Base-by-base conservation (phyloP, 2,888 invertebrate species). In the Tinea semifulvella region DNA sequence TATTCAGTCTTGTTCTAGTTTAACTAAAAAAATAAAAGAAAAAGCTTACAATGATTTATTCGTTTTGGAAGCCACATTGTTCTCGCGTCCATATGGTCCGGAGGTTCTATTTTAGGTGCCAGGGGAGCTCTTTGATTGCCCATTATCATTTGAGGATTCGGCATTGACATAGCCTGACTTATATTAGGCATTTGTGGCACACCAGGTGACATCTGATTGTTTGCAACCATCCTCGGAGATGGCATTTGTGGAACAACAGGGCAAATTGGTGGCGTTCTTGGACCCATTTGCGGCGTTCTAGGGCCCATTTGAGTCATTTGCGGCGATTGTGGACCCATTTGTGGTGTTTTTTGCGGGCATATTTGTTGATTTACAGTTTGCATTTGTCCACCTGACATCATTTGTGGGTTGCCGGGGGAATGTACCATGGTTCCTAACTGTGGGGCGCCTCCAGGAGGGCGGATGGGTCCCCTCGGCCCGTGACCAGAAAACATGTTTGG, bases 31-130 rank as follows among this genome's bases (percentile, higher is more conserved):
- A 58, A 56, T 55, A 58, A 62, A 61, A 59, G 48, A 61, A 60
- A 63, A 80, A 80, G 83, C 86, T 86, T 86, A 86, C 86, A 80
- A 83, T 85, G 84, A 60, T 84, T 84, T 79, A 86, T 84, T 77
- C 84, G 69, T 66, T 85, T 84, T 51, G 86, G 86, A 67, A 86
- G 79, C 87, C 86, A 87, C 73, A 84, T 84, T 49, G 83, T 72
- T 51, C 85, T 70, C 45, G 85, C 83, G 56, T 85, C 85, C 73
- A 80, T 74, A 38, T 82, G 80, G 53, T 85, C 85, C 35, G 83
- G 82, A 16, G 84, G 84, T 58, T 85, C 85, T 54, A 85, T 60
- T 65, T 86, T 86, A 25, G 85, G 83, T 22, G 84, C 83, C 52
- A 83, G 69, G 3, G 18, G 44, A 54, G 69, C 60, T 56, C 82